Conservation (phyloP, 2,797 vertebrate species). For the Eleutherodactylus coqui region DNA sequence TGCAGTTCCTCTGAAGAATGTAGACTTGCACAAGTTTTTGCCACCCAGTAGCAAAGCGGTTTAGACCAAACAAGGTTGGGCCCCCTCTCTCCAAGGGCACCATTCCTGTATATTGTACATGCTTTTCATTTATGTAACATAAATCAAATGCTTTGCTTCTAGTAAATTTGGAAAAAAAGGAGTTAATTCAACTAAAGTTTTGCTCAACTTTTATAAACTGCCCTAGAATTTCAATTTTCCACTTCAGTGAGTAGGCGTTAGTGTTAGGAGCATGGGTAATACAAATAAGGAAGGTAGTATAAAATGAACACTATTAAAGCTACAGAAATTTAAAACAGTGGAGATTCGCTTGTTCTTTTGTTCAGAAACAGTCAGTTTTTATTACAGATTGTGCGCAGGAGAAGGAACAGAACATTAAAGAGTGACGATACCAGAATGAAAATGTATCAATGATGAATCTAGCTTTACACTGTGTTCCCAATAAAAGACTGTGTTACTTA, state of each 20-base stretch:
- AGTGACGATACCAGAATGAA: neutral
- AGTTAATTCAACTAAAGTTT: constrained; percentile 5
- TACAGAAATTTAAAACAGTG: neutral
- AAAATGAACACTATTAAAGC: constrained; percentile 6
- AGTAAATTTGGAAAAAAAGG: neutral
- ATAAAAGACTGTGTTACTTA: neutral
- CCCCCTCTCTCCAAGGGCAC: neutral
- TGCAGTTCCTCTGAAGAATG: neutral
- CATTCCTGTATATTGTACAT: neutral
- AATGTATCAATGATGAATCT: constrained; percentile 7
- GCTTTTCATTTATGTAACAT: neutral
- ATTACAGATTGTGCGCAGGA: neutral
- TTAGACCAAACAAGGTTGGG: neutral
- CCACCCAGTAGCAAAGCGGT: neutral
- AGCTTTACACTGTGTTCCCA: neutral
- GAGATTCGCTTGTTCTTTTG: neutral
- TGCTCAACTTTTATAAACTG: neutral
- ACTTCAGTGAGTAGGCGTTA: constrained; percentile 19
- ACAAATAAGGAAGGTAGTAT: neutral
- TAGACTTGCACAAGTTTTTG: neutral
- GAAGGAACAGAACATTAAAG: neutral
- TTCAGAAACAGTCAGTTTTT: neutral
- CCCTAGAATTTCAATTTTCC: constrained; percentile 40
- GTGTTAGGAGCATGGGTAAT: neutral
- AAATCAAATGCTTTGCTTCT: neutral